These are phyloP conservation scores for Sebastes baramenuke DNA, from an alignment of 2,797 vertebrate genomes.

Conservation along the genomic window DNA sequence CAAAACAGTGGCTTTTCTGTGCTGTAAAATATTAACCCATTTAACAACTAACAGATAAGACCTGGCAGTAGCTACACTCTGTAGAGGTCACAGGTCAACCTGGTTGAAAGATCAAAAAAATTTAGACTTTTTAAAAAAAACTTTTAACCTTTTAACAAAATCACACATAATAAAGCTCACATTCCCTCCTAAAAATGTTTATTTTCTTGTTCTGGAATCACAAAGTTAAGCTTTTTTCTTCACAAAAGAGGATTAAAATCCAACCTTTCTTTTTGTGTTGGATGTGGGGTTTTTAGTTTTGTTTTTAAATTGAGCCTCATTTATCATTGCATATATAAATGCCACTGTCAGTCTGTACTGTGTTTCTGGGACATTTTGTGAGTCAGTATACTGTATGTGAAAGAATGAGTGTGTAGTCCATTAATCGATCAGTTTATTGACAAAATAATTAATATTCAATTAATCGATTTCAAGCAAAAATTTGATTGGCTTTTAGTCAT, in stretches of 20 bases:
- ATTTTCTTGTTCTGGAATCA: background rate
- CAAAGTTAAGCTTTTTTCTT: background rate
- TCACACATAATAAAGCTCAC: background rate
- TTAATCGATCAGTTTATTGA: background rate
- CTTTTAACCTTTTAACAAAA: background rate
- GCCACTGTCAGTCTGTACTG: background rate
- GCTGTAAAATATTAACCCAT: constrained; percentile 32
- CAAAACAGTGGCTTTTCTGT: background rate
- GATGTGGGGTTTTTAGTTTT: background rate
- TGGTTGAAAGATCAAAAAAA: background rate
- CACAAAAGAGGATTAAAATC: background rate
- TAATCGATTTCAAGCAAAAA: background rate
- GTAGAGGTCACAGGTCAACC: constrained; percentile 1
- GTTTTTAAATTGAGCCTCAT: background rate
- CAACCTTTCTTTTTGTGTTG: background rate
- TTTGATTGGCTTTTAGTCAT: background rate
- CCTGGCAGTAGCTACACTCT: background rate
- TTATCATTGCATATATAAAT: background rate
- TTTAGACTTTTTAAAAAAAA: background rate
- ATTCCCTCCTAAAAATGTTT: background rate
- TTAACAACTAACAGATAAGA: constrained; percentile 8
- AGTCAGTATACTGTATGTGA: background rate
- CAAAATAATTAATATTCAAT: background rate
- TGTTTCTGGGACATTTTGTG: background rate
- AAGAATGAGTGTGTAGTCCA: background rate